Evolutionary conservation across 2,888 invertebrate genomes (phyloP).

Genomic region (Thysanoteuthis rhombus): DNA sequence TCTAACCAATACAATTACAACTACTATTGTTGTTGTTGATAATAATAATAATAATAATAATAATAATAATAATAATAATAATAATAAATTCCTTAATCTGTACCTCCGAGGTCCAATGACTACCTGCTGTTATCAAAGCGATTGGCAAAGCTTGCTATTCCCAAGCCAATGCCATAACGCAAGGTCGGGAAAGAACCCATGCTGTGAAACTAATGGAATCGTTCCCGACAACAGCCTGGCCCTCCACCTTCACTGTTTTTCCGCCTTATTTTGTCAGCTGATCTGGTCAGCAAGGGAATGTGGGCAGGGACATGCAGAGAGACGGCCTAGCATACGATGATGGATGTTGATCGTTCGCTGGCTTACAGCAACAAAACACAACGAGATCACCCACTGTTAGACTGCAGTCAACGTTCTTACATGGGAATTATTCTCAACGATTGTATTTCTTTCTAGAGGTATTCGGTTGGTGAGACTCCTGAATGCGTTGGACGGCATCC

Average conservation of each 20-base stretch:
- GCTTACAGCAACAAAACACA: not conserved
- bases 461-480: not conserved
- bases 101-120: not conserved
- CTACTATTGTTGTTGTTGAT: no score
- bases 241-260: not conserved
- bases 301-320: not conserved
- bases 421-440: not conserved
- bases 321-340: not conserved
- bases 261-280: not conserved
- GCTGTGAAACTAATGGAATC: not conserved
- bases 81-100: not conserved
- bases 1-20: no score
- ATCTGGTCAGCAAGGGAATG: not conserved
- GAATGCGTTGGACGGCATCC: not conserved
- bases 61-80: conserved; percentile 1
- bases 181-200: not conserved
- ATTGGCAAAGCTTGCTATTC: not conserved
- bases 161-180: not conserved
- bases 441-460: not conserved
- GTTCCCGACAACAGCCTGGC: not conserved
- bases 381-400: not conserved
- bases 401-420: not conserved
- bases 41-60: not conserved
- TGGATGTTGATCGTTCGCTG: not conserved
- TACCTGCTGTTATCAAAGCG: not conserved